Percentiles rank a stretch among this genome's conserved stretches.
phyloP scores from a whole-genome alignment of 2,888 invertebrate genomes.

The Chrysolina americana region DNA sequence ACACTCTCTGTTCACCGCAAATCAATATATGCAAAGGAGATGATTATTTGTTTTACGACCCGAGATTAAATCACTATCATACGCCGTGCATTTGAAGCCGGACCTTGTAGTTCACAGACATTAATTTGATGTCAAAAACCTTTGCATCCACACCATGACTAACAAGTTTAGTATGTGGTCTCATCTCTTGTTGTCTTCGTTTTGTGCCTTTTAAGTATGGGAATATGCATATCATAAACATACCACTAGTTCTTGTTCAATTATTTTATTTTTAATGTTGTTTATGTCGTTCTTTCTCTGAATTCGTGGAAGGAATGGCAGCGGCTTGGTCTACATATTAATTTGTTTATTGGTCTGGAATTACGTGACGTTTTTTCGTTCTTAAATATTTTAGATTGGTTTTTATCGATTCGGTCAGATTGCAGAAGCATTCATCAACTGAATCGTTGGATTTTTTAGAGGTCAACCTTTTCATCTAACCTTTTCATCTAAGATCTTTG shows the following conservation, averaged over 20 bases:
- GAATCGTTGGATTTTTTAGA: no score
- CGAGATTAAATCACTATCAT: background rate
- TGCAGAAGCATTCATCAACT: no score
- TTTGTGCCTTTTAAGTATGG: slow-evolving; percentile 35
- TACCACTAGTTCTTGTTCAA: slow-evolving; percentile 39
- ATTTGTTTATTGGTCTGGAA: slow-evolving; percentile 14
- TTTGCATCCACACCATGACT: slow-evolving; percentile 45
- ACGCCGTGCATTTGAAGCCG: slow-evolving; percentile 24
- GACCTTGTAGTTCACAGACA: slow-evolving; percentile 44
- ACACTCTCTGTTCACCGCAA: background rate
- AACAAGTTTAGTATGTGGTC: slow-evolving; percentile 52
- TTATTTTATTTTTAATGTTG: slow-evolving; percentile 40
- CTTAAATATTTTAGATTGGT: no score
- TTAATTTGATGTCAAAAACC: slow-evolving; percentile 46
- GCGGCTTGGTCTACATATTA: slow-evolving; percentile 17
- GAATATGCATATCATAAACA: slow-evolving; percentile 46
- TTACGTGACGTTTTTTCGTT: background rate
- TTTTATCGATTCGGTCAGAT: no score
- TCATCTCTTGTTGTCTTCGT: slow-evolving; percentile 36
- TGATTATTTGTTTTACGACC: background rate
- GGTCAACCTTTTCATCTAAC: no score
- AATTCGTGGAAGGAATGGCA: slow-evolving; percentile 6
- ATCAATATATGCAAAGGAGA: background rate
- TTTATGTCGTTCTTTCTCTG: slow-evolving; percentile 31
- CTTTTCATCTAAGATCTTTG: no score